Conservation (phyloP, 2,113 vertebrate genomes). For the Ictalurus furcatus region DNA sequence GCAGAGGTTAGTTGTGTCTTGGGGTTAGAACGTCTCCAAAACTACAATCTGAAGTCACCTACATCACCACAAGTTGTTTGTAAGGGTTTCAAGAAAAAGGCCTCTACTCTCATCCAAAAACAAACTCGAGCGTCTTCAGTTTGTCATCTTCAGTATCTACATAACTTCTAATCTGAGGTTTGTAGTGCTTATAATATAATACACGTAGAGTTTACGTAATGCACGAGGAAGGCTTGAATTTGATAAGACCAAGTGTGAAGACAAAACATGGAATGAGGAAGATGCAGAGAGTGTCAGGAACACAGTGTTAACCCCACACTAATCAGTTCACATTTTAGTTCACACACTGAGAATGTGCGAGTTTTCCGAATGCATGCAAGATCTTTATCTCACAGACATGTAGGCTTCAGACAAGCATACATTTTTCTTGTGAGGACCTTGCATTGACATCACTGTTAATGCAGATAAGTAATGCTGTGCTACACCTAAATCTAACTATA, state of each 20-base stretch:
- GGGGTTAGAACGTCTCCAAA: no score
- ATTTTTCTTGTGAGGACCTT: not conserved
- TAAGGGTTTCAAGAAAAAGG: no score
- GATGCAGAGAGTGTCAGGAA: not conserved
- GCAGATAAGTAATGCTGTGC: not conserved
- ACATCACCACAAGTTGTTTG: no score
- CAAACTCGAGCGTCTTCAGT: no score
- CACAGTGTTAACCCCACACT: not conserved
- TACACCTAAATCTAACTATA: not conserved
- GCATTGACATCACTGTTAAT: not conserved
- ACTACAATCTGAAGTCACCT: no score
- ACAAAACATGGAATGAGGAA: not conserved
- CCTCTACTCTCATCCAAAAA: no score
- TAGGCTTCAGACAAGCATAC: no score
- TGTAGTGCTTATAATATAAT: not conserved
- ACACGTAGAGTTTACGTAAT: not conserved
- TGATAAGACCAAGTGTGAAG: not conserved
- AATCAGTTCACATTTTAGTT: not conserved
- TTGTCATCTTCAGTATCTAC: not conserved
- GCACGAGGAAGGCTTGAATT: not conserved
- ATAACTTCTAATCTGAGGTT: not conserved
- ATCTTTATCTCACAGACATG: not conserved
- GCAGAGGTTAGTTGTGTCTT: no score
- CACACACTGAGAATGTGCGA: not conserved
- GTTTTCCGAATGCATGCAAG: not conserved